Base-by-base conservation (phyloP, 1,140 invertebrate genomes). In the Atopsyche davidsoni region DNA sequence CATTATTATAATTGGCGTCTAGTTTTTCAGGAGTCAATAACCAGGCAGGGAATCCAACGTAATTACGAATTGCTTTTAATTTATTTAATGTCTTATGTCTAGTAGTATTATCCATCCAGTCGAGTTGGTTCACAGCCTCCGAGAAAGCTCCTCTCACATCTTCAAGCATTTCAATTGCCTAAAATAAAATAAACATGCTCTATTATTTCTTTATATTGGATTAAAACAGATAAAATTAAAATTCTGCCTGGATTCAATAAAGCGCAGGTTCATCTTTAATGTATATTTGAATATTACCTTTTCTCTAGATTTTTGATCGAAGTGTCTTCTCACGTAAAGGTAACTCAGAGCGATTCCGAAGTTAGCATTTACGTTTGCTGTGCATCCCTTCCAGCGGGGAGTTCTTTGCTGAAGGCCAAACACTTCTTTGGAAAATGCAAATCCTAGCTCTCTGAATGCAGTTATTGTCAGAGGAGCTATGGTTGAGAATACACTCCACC, bases 101-200 rank as follows among this genome's bases (percentile, higher is more conserved):
- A 7, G 87, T 89, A 17, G 69, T 71, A 1, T 72, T 67, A 62
- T 90, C 87, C 85, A 92, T 89, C 89, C 89, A 92, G 10, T 82
- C 74, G 9, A 86, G 68, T 52, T 80, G 72, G 0, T 74, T 60
- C 0, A 91, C 75, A 41, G 85, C 77, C 24, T 81, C 79, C 25
- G 83, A 76, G 64, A 91, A 90, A 2, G 86, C 80, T 2, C 72
- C 64, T 41, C 80, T 75, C 1, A 92, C 81, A 59, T 88, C 83
- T 36, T 77, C 64, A 22, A 91, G 78, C 83, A 91, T 87, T 62
- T 85, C 79, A 44, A 84, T 65, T 0, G 86, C 85, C 82, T 80
- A 53, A 22, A 59, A 46, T 9, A 38, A 17, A 34, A 13, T 24
- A 41, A 22, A 4, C 4, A 21, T 47, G 23, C 18, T 9, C 17